These are phyloP conservation scores for Mellilla xanthometata DNA, from an alignment of 2,888 invertebrate species.

Conservation along the genomic window DNA sequence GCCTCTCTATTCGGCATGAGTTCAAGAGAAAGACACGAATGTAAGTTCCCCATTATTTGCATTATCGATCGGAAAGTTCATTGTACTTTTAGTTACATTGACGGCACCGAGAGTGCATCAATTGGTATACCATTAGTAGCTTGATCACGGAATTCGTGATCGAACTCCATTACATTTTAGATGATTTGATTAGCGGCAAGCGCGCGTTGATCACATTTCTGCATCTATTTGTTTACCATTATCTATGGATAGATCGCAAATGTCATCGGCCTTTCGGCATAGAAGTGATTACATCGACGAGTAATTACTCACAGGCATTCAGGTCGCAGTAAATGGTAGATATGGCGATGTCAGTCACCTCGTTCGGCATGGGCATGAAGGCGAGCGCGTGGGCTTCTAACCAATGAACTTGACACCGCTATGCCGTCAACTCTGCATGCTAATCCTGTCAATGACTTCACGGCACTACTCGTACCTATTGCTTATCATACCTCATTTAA, in stretches of 20 bases:
- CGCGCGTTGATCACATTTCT: neutral
- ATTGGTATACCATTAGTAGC: constrained; percentile 7
- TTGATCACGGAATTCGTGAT: constrained; percentile 9
- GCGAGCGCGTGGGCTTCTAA: constrained; percentile 69
- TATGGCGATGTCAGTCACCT: constrained; percentile 70
- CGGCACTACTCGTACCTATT: constrained; percentile 9
- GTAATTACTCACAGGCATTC: constrained; percentile 59
- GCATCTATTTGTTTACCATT: neutral
- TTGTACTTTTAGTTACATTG: neutral
- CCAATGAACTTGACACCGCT: constrained; percentile 72
- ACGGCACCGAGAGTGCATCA: neutral
- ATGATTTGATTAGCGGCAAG: constrained; percentile 1
- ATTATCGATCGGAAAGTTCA: constrained; percentile 3
- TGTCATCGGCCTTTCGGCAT: constrained; percentile 35
- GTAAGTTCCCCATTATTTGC: neutral
- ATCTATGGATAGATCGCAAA: constrained; percentile 28
- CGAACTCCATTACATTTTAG: neutral
- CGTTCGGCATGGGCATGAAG: constrained; percentile 48
- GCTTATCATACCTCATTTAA: constrained; percentile 3
- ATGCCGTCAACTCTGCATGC: constrained; percentile 46
- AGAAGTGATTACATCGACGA: constrained; percentile 36
- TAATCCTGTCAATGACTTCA: constrained; percentile 49
- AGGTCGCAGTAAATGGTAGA: constrained; percentile 48
- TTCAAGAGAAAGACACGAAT: constrained; percentile 1
- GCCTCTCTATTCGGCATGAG: neutral